Base-by-base conservation (phyloP, 2,797 vertebrate genomes). In the Sebastolobus altivelis region DNA sequence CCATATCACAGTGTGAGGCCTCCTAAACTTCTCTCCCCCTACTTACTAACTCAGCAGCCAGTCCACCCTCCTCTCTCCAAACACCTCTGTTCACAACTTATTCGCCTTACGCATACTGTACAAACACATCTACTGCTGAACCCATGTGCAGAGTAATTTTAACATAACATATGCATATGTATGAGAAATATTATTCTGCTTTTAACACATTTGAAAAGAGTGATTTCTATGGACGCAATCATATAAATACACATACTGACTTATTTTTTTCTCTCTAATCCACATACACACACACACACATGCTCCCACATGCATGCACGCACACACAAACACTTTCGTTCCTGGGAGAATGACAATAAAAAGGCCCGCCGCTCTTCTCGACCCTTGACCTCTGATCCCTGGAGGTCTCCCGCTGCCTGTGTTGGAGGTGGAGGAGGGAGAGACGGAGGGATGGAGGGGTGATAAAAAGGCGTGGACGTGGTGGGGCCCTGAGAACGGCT, bases 331-430 rank as follows among this genome's bases (percentile, higher is more conserved):
- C 67, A 75, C 77, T 91, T 87, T 89, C 65, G 27, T 92, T 91
- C 84, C 89, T 81, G 89, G 95, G 95, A 96, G 90, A 93, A 95
- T 85, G 90, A 95, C 94, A 96, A 96, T 96, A 96, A 95, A 97
- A 97, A 95, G 94, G 88, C 93, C 95, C 88, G 93, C 90, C 91
- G 92, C 93, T 94, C 86, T 94, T 95, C 93, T 93, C 94, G 95
- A 96, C 96, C 96, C 96, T 95, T 96, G 95, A 96, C 96, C 95
- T 93, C 86, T 93, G 94, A 94, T 90, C 95, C 87, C 87, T 89
- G 71, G 89, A 93, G 94, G 94, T 95, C 95, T 95, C 95, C 93
- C 91, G 52, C 94, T 88, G 93, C 92, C 93, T 95, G 94, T 94
- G 93, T 90, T 94, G 79, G 93, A 89, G 89, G 92, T 91, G 93